Percentiles rank a stretch among this genome's conserved stretches.
phyloP scores from a whole-genome alignment of 1,140 invertebrate species.

The Melanaphis sacchari region DNA sequence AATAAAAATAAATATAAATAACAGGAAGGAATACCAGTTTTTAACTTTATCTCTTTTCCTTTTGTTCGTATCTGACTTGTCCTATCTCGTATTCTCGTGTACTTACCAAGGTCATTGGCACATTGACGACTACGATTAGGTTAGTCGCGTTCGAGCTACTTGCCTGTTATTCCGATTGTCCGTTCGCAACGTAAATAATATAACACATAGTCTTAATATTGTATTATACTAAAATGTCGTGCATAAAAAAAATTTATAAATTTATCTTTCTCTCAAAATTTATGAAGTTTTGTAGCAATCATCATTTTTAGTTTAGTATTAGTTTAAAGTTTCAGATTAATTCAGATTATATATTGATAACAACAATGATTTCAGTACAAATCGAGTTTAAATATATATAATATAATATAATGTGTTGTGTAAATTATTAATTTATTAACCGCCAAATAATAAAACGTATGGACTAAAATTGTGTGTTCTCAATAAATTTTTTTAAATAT shows the following conservation, averaged over 20 bases:
- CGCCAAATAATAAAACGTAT: neutral
- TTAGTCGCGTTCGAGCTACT: constrained; percentile 12
- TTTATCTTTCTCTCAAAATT: neutral
- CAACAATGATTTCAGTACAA: neutral
- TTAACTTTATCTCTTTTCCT: neutral
- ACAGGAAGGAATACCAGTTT: constrained; percentile 38
- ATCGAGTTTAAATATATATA: neutral
- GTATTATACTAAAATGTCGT: neutral
- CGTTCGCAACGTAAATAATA: neutral
- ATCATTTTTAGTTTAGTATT: neutral
- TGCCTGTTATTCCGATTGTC: neutral
- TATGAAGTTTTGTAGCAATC: neutral
- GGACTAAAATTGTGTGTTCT: neutral
- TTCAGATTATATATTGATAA: neutral
- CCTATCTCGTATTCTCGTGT: constrained; percentile 18
- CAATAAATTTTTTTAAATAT: neutral
- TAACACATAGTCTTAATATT: neutral
- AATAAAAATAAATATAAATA: constrained; percentile 4
- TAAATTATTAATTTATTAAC: neutral
- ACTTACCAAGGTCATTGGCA: constrained; percentile 42
- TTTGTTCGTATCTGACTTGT: neutral
- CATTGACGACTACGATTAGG: neutral
- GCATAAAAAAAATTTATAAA: neutral
- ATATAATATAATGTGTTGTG: neutral
- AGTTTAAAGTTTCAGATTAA: neutral